Base-by-base conservation (phyloP, 2,797 vertebrate genomes). In the Microtus agrestis region DNA sequence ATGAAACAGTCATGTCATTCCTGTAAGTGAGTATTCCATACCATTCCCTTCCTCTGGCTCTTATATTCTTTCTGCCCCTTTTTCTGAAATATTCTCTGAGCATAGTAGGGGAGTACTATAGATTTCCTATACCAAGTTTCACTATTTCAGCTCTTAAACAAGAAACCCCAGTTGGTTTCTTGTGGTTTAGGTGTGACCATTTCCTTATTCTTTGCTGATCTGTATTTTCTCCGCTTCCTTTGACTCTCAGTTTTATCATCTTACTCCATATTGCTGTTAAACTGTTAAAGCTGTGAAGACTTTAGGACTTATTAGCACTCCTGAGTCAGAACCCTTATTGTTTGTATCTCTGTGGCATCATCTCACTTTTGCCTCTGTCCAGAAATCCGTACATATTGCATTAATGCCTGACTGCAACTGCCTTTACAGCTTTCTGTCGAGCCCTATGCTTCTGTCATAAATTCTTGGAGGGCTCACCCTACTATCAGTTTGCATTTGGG, bases 201-300 rank as follows among this genome's bases (percentile, higher is more conserved):
- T 95, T 95, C 34, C 43, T 21, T 92, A 17, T 87, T 79, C 51
- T 25, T 1, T 25, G 69, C 2, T 0, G 21, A 87, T 86, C 40
- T 82, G 21, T 61, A 59, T 10, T 63, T 84, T 56, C 74, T 65
- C 37, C 0, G 1, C 3, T 3, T 82, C 48, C 4, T n/a, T 74
- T 19, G 46, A 59, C 15, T 93, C 61, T 56, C 29, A 54, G 56
- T 40, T 40, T 85, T 59, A 27, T 61, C 11, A 43, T 86, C 93
- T 29, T 23, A 77, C 25, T 93, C 5, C 2, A 54, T 14, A n/a
- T 69, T 73, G 63, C 61, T 88, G 48, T 81, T 15, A 67, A 56
- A 88, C 82, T 85, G 9, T 90, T 95, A 92, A 71, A 86, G n/a
- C 40, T 94, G 54, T 67, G 37, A 78, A 77, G 74, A 92, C n/a